Conservation (phyloP, 2,888 invertebrate species). For the Acleris holmiana region DNA sequence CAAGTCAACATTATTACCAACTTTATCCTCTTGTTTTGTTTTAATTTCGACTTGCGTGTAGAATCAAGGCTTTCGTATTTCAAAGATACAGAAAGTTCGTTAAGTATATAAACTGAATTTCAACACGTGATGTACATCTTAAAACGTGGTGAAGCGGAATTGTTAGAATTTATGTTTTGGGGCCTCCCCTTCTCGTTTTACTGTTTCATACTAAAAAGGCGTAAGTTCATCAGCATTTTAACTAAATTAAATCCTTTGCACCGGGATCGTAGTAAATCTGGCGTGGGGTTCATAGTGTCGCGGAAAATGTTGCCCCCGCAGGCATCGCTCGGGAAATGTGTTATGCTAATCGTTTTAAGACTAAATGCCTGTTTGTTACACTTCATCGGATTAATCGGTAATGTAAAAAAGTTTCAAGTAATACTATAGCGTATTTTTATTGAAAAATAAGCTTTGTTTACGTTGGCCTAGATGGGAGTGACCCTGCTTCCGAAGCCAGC, state of each 20-base stretch:
- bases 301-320: slow-evolving; percentile 21
- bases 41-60: neutral
- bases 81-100: neutral
- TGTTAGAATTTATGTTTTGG: slow-evolving; percentile 34
- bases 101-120: slow-evolving; percentile 4
- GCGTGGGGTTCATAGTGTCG: slow-evolving; percentile 10
- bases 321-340: slow-evolving; percentile 19
- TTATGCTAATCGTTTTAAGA: slow-evolving; percentile 17
- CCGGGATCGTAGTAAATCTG: neutral
- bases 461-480: too few species aligned
- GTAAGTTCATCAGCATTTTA: neutral
- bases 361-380: neutral
- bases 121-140: slow-evolving; percentile 7
- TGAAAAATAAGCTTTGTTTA: too few species aligned
- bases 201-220: slow-evolving; percentile 5
- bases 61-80: neutral
- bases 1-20: too few species aligned
- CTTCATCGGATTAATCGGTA: neutral
- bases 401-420: neutral
- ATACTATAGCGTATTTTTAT: too few species aligned
- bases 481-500: too few species aligned
- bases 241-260: slow-evolving; percentile 1
- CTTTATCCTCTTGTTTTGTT: neutral
- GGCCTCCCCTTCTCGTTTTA: slow-evolving; percentile 16
- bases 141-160: slow-evolving; percentile 18